Evolutionary conservation across 2,113 vertebrate species (phyloP).

Genomic region (Oncorhynchus keta): DNA sequence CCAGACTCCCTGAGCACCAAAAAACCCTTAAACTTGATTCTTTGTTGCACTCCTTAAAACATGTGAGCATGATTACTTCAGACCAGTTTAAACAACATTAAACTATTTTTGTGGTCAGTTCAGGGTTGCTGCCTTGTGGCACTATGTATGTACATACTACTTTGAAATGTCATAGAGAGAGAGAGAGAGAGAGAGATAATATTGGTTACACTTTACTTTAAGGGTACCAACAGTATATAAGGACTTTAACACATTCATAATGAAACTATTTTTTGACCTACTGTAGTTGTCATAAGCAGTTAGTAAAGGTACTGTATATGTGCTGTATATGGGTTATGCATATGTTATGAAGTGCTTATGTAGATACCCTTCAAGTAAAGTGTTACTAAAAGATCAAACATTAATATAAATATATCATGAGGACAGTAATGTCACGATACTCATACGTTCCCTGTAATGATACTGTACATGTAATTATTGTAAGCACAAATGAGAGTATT

Average conservation of each 20-base stretch:
- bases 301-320: background rate
- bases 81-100: slow-evolving; percentile 51
- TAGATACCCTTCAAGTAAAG: too few relatives aligned
- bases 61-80: slow-evolving; percentile 70
- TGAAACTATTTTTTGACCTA: too few relatives aligned
- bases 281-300: too few relatives aligned
- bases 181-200: slow-evolving; percentile 14
- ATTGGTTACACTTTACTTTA: slow-evolving; percentile 1
- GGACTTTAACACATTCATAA: too few relatives aligned
- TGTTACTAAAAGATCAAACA: too few relatives aligned
- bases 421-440: slow-evolving; percentile 59
- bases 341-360: too few relatives aligned
- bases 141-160: slow-evolving; percentile 59
- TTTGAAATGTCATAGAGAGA: slow-evolving; percentile 66
- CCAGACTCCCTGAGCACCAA: slow-evolving; percentile 10
- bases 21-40: slow-evolving; percentile 37
- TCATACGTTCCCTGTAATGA: slow-evolving; percentile 73
- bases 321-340: too few relatives aligned
- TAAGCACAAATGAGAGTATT: slow-evolving; percentile 91
- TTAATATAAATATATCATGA: background rate
- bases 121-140: slow-evolving; percentile 73
- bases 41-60: slow-evolving; percentile 68
- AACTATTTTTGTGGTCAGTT: slow-evolving; percentile 85
- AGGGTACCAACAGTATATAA: too few relatives aligned
- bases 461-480: slow-evolving; percentile 80